Percentiles rank a stretch among this genome's conserved stretches.
These are phyloP conservation scores for Apotomis capreana DNA, from an alignment of 2,888 invertebrate species.

Conservation along the genomic window DNA sequence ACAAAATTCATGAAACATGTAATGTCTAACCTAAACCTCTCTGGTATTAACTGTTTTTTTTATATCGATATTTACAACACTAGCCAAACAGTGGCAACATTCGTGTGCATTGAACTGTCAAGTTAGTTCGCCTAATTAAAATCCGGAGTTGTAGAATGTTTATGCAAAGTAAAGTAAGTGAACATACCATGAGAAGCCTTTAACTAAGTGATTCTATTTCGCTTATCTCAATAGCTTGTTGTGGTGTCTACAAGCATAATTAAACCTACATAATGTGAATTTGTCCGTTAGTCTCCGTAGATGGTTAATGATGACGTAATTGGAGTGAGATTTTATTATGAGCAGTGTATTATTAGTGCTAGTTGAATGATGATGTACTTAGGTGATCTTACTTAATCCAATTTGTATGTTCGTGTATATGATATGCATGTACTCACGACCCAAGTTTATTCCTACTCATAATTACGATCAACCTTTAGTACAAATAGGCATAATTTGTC, in stretches of 20 bases:
- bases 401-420: not conserved
- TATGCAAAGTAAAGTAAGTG: not conserved
- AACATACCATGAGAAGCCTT: not conserved
- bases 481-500: too few relatives aligned
- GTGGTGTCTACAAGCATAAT: constrained; percentile 16
- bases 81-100: too few relatives aligned
- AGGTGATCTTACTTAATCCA: not conserved
- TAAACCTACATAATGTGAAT: constrained; percentile 9
- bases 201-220: constrained; percentile 11
- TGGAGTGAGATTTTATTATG: not conserved
- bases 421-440: not conserved
- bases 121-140: too few relatives aligned
- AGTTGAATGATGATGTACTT: not conserved
- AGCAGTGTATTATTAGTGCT: not conserved
- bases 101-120: too few relatives aligned
- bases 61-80: too few relatives aligned
- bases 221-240: constrained; percentile 34
- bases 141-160: too few relatives aligned
- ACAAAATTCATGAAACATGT: too few relatives aligned
- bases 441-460: too few relatives aligned
- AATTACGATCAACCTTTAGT: too few relatives aligned
- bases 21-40: too few relatives aligned
- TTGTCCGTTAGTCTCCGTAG: not conserved
- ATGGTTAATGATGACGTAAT: constrained; percentile 5
- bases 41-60: too few relatives aligned